Conservation (phyloP, 1,140 invertebrate species). For the Trachymyrmex cornetzi region DNA sequence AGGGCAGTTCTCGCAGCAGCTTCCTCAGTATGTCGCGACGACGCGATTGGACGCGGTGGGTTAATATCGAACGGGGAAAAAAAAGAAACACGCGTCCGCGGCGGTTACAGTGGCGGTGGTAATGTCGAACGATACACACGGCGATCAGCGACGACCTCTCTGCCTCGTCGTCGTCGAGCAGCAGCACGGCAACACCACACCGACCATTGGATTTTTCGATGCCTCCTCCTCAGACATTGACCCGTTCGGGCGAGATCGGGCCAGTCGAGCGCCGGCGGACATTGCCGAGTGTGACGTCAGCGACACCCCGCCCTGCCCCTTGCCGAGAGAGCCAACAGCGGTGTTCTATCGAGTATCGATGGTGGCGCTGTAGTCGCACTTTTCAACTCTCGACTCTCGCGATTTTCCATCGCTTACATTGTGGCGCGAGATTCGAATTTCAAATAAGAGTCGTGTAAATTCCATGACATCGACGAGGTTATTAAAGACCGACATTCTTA, state of each 20-base stretch:
- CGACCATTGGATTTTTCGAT: slow-evolving; percentile 89
- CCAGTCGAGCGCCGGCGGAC: slow-evolving; percentile 87
- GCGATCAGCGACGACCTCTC: slow-evolving; percentile 72
- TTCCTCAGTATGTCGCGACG: slow-evolving; percentile 51
- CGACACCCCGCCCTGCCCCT: slow-evolving; percentile 70
- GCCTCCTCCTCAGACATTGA: slow-evolving; percentile 90
- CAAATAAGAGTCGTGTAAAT: no score
- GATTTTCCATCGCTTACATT: background rate
- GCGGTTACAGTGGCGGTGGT: slow-evolving; percentile 20
- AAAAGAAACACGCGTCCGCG: slow-evolving; percentile 46
- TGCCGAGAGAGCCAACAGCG: slow-evolving; percentile 21
- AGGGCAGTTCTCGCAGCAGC: slow-evolving; percentile 56
- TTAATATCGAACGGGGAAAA: slow-evolving; percentile 1
- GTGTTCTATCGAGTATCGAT: slow-evolving; percentile 3
- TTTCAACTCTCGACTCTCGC: background rate
- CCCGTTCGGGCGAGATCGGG: slow-evolving; percentile 88
- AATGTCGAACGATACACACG: slow-evolving; percentile 58
- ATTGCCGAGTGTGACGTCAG: slow-evolving; percentile 87
- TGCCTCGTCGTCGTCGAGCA: slow-evolving; percentile 60
- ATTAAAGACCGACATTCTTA: no score
- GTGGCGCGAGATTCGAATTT: background rate
- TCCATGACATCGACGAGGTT: no score
- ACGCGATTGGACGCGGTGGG: slow-evolving; percentile 56
- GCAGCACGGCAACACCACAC: slow-evolving; percentile 84
- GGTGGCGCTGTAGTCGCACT: slow-evolving; percentile 13